phyloP scores from a whole-genome alignment of 1,140 invertebrate species.

The Physella acuta region DNA sequence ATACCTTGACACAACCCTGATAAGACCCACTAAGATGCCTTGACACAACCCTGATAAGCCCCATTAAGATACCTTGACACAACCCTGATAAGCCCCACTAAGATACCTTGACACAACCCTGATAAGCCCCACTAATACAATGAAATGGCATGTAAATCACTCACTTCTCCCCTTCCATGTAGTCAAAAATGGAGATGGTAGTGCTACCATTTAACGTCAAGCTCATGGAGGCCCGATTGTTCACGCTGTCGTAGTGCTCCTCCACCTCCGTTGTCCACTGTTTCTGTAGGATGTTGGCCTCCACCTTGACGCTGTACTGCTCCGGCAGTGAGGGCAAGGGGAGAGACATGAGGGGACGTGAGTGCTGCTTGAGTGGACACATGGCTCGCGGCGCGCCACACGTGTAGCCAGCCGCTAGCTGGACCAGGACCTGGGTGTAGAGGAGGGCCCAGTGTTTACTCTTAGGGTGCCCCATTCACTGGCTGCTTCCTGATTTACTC shows the following conservation, averaged over 20 bases:
- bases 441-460: no score
- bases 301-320: conserved; percentile 10
- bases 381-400: neutral
- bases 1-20: no score
- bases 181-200: conserved; percentile 12
- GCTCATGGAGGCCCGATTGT: conserved; percentile 8
- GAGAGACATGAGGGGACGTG: neutral
- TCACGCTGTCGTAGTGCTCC: conserved; percentile 20
- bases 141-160: no score
- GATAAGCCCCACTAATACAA: no score
- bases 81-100: no score
- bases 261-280: conserved; percentile 12
- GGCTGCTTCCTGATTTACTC: no score
- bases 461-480: no score
- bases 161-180: neutral
- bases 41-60: no score
- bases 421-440: no score
- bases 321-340: neutral
- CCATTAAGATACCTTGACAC: no score
- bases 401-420: neutral
- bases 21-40: no score
- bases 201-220: conserved; percentile 5
- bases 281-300: conserved; percentile 22
- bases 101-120: no score
- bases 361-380: neutral